phyloP scores from a whole-genome alignment of 1,140 invertebrate species.

The Catajapyx aquilonaris region DNA sequence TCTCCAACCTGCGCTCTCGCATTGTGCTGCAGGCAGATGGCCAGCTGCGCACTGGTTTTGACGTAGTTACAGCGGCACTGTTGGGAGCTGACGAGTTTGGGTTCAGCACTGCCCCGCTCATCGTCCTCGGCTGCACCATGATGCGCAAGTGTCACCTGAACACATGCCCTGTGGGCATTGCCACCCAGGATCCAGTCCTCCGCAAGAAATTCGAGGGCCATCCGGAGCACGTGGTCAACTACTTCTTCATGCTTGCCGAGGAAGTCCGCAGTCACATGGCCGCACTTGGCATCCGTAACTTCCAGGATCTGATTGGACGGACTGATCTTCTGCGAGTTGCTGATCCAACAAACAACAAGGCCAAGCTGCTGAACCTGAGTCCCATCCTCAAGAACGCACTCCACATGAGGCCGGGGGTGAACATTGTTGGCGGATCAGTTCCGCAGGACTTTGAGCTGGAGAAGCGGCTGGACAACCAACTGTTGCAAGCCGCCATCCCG shows the following conservation, averaged over 20 bases:
- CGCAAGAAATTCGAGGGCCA: slow-evolving; percentile 93
- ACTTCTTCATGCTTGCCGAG: slow-evolving; percentile 91
- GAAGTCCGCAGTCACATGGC: slow-evolving; percentile 82
- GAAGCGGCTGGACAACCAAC: slow-evolving; percentile 62
- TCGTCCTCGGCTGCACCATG: slow-evolving; percentile 96
- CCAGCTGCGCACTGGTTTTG: slow-evolving; percentile 80
- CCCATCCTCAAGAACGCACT: slow-evolving; percentile 73
- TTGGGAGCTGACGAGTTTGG: slow-evolving; percentile 97
- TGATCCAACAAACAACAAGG: slow-evolving; percentile 44
- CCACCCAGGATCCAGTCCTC: slow-evolving; percentile 88
- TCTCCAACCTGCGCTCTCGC: slow-evolving; percentile 87
- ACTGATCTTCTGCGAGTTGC: slow-evolving; percentile 63
- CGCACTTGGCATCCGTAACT: slow-evolving; percentile 62
- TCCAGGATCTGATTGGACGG: slow-evolving; percentile 85
- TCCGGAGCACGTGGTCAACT: slow-evolving; percentile 95
- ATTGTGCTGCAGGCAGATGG: slow-evolving; percentile 90
- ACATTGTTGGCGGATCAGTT: slow-evolving; percentile 75
- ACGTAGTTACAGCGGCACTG: slow-evolving; percentile 88
- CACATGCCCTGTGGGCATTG: slow-evolving; percentile 96
- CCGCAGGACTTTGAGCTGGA: slow-evolving; percentile 78
- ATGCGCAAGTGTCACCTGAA: slow-evolving; percentile 99
- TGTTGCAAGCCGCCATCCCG: slow-evolving; percentile 50
- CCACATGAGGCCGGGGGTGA: slow-evolving; percentile 67
- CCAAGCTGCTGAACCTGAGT: slow-evolving; percentile 62
- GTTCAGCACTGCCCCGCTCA: slow-evolving; percentile 94